phyloP scores from a whole-genome alignment of 2,113 vertebrate species.

The Stigmatopora argus region DNA sequence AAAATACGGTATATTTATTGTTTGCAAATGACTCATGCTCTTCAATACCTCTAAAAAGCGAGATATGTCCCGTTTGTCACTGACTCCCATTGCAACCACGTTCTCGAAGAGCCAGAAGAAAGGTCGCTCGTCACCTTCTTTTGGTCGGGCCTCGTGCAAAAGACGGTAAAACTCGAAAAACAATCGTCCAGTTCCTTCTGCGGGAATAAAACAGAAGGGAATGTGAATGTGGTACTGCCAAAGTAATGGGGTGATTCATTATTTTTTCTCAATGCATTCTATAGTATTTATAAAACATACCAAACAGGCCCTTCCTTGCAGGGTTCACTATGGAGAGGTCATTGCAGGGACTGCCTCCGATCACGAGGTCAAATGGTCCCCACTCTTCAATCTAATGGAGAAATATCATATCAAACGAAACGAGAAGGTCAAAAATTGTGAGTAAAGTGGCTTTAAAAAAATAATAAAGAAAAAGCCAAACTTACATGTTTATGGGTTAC shows the following conservation, averaged over 20 bases:
- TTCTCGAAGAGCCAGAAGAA: slow-evolving; percentile 99
- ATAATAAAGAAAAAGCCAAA: slow-evolving; percentile 19
- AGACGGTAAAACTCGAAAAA: slow-evolving; percentile 99
- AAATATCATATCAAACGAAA: background rate
- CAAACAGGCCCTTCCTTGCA: slow-evolving; percentile 92
- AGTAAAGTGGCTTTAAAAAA: background rate
- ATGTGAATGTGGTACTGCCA: background rate
- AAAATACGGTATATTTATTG: too few species aligned
- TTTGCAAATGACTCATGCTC: background rate
- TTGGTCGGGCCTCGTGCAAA: slow-evolving; percentile 91
- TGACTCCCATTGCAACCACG: slow-evolving; percentile 97
- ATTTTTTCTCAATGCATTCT: background rate
- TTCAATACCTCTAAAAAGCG: slow-evolving; percentile 88
- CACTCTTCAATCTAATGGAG: slow-evolving; percentile 86
- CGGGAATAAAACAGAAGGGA: background rate
- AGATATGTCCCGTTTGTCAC: slow-evolving; percentile 97
- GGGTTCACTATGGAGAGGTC: slow-evolving; percentile 98
- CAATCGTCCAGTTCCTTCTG: slow-evolving; percentile 94
- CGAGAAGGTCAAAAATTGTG: background rate
- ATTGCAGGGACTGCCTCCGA: slow-evolving; percentile 96
- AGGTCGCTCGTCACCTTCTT: slow-evolving; percentile 86
- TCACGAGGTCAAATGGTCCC: slow-evolving; percentile 97
- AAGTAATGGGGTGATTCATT: background rate
- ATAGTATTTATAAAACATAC: slow-evolving; percentile 51
- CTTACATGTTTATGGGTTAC: slow-evolving; percentile 93